Evolutionary conservation across 2,113 vertebrate genomes (phyloP).

Genomic region (Sciurus niger): DNA sequence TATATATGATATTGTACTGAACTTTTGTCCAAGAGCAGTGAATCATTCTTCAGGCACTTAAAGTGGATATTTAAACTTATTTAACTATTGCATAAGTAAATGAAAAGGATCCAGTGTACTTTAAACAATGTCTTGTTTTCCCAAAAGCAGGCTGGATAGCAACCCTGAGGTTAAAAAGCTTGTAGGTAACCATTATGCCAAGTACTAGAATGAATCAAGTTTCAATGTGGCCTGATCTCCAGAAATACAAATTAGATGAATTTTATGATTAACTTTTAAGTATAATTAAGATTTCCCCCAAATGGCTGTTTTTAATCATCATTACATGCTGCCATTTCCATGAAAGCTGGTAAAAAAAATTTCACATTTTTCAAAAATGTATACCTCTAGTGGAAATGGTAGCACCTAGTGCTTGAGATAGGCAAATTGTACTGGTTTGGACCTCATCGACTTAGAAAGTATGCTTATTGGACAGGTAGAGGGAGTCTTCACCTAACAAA

Average conservation of each 20-base stretch:
- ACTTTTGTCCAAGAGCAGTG: constrained; percentile 1
- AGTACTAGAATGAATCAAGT: constrained; percentile 31
- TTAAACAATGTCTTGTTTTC: constrained; percentile 67
- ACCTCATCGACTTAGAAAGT: constrained; percentile 57
- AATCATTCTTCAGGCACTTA: constrained; percentile 53
- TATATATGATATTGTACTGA: not conserved
- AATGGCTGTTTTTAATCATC: not conserved
- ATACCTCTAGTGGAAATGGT: not conserved
- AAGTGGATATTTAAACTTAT: constrained; percentile 53
- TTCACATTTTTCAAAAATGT: not conserved
- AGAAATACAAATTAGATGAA: constrained; percentile 45
- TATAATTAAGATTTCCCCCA: not conserved
- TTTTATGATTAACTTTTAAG: constrained; percentile 56
- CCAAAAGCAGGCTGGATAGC: not conserved
- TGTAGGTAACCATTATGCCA: constrained; percentile 39
- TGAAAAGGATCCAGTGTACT: constrained; percentile 59
- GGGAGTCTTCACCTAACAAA: not conserved
- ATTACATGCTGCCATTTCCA: constrained; percentile 40
- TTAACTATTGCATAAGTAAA: constrained; percentile 76
- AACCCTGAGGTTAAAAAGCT: constrained; percentile 49
- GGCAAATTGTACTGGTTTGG: not conserved
- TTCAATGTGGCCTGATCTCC: not conserved
- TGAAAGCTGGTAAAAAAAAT: not conserved
- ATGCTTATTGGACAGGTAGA: not conserved
- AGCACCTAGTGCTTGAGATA: constrained; percentile 14